Evolutionary conservation across 2,888 invertebrate genomes (phyloP).

Genomic region (Drosophila prostipennis): DNA sequence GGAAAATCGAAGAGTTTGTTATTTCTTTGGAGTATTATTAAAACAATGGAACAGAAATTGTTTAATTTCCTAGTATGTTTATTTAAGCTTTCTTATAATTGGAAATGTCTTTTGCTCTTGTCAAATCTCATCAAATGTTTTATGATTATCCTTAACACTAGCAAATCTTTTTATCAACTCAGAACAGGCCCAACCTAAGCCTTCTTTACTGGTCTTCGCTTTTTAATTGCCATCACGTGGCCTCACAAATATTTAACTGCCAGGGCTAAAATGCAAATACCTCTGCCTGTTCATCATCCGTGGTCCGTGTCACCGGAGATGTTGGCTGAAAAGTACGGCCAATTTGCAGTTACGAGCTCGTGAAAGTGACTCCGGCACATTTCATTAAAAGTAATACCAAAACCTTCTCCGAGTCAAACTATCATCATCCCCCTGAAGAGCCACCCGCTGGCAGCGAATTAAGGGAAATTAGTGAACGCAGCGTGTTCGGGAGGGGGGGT

Average conservation of each 20-base stretch:
- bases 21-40: no score
- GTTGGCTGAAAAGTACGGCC: conserved; percentile 41
- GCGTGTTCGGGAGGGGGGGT: background rate
- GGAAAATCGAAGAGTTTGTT: no score
- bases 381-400: conserved; percentile 71
- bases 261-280: conserved; percentile 59
- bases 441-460: conserved; percentile 64
- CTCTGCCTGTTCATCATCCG: conserved; percentile 7
- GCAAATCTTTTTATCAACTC: conserved; percentile 71
- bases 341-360: conserved; percentile 71
- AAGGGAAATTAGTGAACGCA: conserved; percentile 64
- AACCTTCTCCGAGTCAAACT: conserved; percentile 54
- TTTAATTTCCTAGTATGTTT: no score
- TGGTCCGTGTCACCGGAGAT: conserved; percentile 27
- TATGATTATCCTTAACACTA: conserved; percentile 23
- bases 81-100: no score
- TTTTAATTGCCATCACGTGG: conserved; percentile 71
- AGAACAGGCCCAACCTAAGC: conserved; percentile 8
- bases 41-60: no score
- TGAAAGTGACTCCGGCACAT: conserved; percentile 46
- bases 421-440: conserved; percentile 19
- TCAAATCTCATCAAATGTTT: conserved; percentile 12
- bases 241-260: conserved; percentile 47
- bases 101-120: no score
- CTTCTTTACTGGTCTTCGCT: conserved; percentile 5